Base-by-base conservation (phyloP, 2,113 vertebrate genomes). In the Trematocara unimaculatum region DNA sequence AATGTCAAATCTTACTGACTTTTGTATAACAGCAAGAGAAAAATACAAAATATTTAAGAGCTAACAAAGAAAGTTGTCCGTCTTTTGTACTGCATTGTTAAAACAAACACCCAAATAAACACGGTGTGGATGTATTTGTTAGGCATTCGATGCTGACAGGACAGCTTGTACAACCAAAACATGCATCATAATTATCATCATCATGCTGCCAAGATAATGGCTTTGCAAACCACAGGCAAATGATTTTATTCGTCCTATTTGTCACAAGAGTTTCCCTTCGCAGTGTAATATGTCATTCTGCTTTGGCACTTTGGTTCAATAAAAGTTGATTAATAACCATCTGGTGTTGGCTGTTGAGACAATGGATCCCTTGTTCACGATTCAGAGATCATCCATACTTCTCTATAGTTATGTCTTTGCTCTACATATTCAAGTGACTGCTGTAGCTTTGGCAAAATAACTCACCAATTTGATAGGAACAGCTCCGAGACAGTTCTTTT, bases 221-320 rank as follows among this genome's bases (percentile, higher is more conserved):
- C 58, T 58, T 51, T 64, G 64, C 74, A 89, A 85, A 91, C 89
- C 77, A 82, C 72, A 56, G 79, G 89, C 81, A 86, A 91, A 91
- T 88, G 87, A 89, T 85, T 82, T 29, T 62, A 88, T 90, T 88
- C 81, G 64, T 93, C 92, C 90, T 54, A 87, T 91, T 86, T 91
- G 70, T 89, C 87, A 82, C 79, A 82, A 70, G 51, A 84, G 84
- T 83, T 93, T 92, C 58, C 87, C 58, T 3, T 87, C 55, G 23
- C 33, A 26, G 72, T 26, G 53, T 60, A 83, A 90, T 90, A 55
- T 49, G 88, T 94, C 87, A 86, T 91, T 88, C 79, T 88, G 90
- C 91, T 94, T 89, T 84, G 90, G 82, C 91, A 90, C 90, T 84
- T 84, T 72, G 82, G 70, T 87, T 91, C 84, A 91, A 89, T 89